These are phyloP conservation scores for Clanis bilineata DNA, from an alignment of 2,888 invertebrate genomes.

Conservation along the genomic window DNA sequence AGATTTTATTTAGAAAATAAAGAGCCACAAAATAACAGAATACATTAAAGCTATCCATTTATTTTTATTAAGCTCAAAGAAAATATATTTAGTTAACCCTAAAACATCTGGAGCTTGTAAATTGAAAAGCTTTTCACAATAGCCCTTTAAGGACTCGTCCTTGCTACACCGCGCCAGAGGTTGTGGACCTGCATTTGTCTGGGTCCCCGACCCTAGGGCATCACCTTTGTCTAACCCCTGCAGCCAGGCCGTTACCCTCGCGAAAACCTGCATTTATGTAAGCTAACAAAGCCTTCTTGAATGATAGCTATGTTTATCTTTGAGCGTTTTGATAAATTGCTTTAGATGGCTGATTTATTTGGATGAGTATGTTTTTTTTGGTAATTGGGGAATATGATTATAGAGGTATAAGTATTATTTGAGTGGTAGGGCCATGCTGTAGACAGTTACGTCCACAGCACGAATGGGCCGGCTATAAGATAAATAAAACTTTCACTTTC, in stretches of 20 bases:
- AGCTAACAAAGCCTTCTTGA: not conserved
- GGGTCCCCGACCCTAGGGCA: constrained; percentile 38
- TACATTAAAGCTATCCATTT: no score
- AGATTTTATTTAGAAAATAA: no score
- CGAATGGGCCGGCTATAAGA: no score
- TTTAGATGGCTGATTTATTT: no score
- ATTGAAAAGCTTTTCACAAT: constrained; percentile 5
- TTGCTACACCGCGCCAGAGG: constrained; percentile 21
- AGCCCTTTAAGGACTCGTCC: not conserved
- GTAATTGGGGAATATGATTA: no score
- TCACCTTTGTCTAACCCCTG: constrained; percentile 40
- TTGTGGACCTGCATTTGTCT: constrained; percentile 39
- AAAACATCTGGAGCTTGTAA: not conserved
- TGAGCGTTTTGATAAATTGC: no score
- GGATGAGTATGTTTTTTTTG: no score
- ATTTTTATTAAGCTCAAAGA: not conserved
- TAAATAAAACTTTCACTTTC: no score
- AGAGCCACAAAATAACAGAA: no score
- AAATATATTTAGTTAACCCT: not conserved
- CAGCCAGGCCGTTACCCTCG: constrained; percentile 2
- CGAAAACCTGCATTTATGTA: not conserved
- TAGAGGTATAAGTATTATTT: no score
- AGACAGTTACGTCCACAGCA: no score
- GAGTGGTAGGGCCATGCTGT: no score
- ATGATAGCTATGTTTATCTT: not conserved